Base-by-base conservation (phyloP, 2,888 invertebrate genomes). In the Athalia cordata region DNA sequence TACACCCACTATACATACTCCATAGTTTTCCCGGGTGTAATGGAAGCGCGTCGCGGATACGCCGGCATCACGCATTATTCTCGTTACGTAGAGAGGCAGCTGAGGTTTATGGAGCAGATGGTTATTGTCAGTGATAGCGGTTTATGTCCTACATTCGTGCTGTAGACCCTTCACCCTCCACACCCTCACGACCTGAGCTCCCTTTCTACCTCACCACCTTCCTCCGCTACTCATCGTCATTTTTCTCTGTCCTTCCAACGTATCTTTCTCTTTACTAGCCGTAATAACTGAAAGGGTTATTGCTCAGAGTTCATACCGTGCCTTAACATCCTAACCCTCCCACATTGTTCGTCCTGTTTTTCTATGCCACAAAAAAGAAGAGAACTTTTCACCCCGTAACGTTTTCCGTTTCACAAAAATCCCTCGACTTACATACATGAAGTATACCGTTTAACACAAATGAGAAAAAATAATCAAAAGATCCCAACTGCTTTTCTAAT, bases 71-170 rank as follows among this genome's bases (percentile, higher is more conserved):
- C 85, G 85, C 86, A 86, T 87, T 87, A 85, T 86, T 86, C 86
- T 85, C 85, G 86, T 85, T 85, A 86, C 82, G 81, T 75, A 62
- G 80, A 80, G 78, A 77, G 80, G 82, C 82, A 80, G 81, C 80
- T 84, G 83, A 84, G 81, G 85, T 84, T 83, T 85, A 86, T 84
- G 85, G 83, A 83, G 81, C 81, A 83, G 85, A 84, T 83, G 85
- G 86, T 86, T 85, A 85, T 85, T 85, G 84, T 82, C 82, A 81
- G 83, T 83, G 86, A 86, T 86, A 86, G 84, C 82, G 83, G 84
- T 86, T 86, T 86, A 86, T 85, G 82, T 82, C 82, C 79, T 80
- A 78, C 82, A 82, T 85, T 83, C 81, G 78, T 82, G 81, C 81
- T 49, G 47, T 57, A 72, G 13, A 43, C 57, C 47, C 52, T 49